Percentiles rank a stretch among this genome's conserved stretches.
phyloP scores from a whole-genome alignment of 2,888 invertebrate species.

The Cynaeus angustus region DNA sequence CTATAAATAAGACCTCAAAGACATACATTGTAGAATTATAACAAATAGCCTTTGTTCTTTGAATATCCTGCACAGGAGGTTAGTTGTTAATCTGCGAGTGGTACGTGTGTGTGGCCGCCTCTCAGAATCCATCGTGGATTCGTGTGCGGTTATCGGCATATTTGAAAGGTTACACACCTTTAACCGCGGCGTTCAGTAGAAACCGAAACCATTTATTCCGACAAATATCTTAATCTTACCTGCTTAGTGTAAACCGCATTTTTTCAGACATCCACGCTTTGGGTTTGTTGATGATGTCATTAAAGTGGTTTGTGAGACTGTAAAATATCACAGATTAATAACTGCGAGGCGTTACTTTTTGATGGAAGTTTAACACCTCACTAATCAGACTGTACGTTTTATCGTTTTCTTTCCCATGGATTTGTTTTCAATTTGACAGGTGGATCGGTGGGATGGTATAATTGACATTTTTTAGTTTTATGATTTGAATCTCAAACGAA shows the following conservation, averaged over 20 bases:
- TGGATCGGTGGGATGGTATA: too few relatives aligned
- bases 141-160: conserved; percentile 46
- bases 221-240: conserved; percentile 40
- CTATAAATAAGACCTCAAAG: conserved; percentile 54
- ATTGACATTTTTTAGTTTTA: too few relatives aligned
- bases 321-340: conserved; percentile 15
- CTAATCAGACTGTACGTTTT: too few relatives aligned
- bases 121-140: conserved; percentile 36
- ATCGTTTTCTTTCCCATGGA: too few relatives aligned
- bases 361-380: too few relatives aligned
- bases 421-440: too few relatives aligned
- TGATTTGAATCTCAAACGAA: too few relatives aligned
- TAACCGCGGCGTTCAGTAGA: conserved; percentile 27
- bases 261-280: conserved; percentile 26
- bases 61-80: conserved; percentile 50
- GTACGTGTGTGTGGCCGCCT: conserved; percentile 51
- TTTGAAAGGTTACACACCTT: conserved; percentile 43
- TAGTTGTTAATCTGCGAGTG: conserved; percentile 51
- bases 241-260: conserved; percentile 30
- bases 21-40: conserved; percentile 53
- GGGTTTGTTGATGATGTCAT: conserved; percentile 1
- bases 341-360: too few relatives aligned
- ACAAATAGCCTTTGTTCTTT: conserved; percentile 55
- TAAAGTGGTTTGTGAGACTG: not conserved
- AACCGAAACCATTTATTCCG: conserved; percentile 35